Evolutionary conservation across 2,888 invertebrate species (phyloP), one percentile per base, ranked within the genome.

Genomic region (Tachina fera): DNA sequence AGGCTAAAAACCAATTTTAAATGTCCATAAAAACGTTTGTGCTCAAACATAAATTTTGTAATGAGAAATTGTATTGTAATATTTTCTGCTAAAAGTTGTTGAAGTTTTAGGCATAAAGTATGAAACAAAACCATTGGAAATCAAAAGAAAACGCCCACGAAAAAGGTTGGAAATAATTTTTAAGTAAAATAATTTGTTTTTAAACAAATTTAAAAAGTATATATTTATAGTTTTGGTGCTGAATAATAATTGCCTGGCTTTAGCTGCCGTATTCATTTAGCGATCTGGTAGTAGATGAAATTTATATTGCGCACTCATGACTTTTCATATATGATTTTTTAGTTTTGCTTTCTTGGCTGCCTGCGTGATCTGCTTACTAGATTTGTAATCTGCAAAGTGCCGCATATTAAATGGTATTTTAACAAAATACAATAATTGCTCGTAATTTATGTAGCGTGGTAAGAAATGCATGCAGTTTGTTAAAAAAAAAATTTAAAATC

Each of bases 321-420:
- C 19, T 41, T 61, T 74, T 60, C 5, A 74, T 74, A 51, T 49
- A 49, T 60, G n/a, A 22, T 13, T n/a, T 58, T 9, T 71, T 45
- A 1, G 10, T 49, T 45, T 9, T 41, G 2, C 31, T 51, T 71
- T 19, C 11, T 43, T 71, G 39, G 61, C 11, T 53, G 39, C 16
- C 11, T 53, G 51, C 19, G 13, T 31, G 68, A 67, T 70, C 58
- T 61, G n/a, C 39, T n/a, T 61, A 22, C 39, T 13, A 70, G 47
- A 82, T 82, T 9, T 76, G 41, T 65, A 49, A 76, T 74, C 76
- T 71, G 22, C 31, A 63, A 76, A 82, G 70, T 82, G 76, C 70
- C 76, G 76, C 82, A 82, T 56, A 56, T 82, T 63, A 56, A 76
- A 76, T 56, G 56, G 39, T 58, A 41, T 67, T 60, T 56, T 31